Conservation (phyloP, 2,113 vertebrate species). For the Capreolus pygargus region DNA sequence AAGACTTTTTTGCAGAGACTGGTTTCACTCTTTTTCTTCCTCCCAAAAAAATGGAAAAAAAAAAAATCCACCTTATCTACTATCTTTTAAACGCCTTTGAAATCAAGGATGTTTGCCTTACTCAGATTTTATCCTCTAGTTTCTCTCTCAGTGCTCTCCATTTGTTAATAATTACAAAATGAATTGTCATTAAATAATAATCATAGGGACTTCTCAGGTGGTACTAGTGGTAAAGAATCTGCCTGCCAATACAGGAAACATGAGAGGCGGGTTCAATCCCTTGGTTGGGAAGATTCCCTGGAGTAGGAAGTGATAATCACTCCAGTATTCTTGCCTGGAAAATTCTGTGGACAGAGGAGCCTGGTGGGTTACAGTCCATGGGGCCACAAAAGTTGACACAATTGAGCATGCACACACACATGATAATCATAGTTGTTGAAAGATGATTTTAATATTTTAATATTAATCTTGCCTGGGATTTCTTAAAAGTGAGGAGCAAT, state of each 20-base stretch:
- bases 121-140: not conserved
- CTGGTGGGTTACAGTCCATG: not conserved
- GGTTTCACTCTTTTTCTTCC: not conserved
- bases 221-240: not conserved
- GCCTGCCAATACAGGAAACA: not conserved
- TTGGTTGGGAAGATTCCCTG: not conserved
- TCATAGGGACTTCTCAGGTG: not conserved
- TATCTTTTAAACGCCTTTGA: not conserved
- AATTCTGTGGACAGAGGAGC: not conserved
- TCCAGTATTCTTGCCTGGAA: not conserved
- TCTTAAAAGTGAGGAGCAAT: not conserved
- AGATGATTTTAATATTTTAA: not conserved
- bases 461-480: not conserved
- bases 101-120: not conserved
- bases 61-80: not conserved
- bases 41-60: fast-evolving
- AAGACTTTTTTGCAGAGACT: not conserved
- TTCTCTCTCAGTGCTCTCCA: not conserved
- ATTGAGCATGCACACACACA: not conserved
- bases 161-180: not conserved
- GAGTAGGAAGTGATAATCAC: not conserved
- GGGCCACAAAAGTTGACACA: not conserved
- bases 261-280: not conserved
- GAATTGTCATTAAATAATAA: not conserved
- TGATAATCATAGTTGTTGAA: not conserved